phyloP scores from a whole-genome alignment of 2,797 vertebrate genomes.

The Yasuhikotakia modesta region DNA sequence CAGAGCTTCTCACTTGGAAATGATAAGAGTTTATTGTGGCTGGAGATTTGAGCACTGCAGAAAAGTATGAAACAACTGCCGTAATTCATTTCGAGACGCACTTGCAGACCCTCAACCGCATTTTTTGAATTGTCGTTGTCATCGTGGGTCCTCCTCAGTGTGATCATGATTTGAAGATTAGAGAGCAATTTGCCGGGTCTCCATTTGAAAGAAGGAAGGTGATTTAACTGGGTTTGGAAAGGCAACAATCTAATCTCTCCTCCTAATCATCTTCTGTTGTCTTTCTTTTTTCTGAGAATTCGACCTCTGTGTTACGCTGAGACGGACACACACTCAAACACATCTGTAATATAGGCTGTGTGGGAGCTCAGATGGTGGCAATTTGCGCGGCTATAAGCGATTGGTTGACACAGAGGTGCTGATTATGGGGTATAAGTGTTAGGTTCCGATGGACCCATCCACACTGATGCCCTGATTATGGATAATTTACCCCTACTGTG shows the following conservation, averaged over 20 bases:
- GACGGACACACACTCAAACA: constrained; percentile 44
- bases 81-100: constrained; percentile 1
- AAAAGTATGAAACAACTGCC: constrained; percentile 22
- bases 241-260: constrained; percentile 38
- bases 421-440: constrained; percentile 62
- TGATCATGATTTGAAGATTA: constrained; percentile 46
- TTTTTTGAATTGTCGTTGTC: constrained; percentile 27
- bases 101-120: constrained; percentile 14
- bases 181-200: constrained; percentile 37
- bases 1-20: constrained; percentile 43
- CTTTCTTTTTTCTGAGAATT: constrained; percentile 20
- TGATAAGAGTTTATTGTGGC: constrained; percentile 46
- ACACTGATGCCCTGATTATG: constrained; percentile 64
- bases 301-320: constrained; percentile 40
- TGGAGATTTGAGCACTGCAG: constrained; percentile 37
- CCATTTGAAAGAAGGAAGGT: constrained; percentile 24
- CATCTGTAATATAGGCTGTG: constrained; percentile 55
- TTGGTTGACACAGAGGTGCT: constrained; percentile 61
- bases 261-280: constrained; percentile 34
- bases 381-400: constrained; percentile 59
- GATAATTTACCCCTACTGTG: constrained; percentile 63
- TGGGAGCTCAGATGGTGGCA: constrained; percentile 62
- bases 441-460: constrained; percentile 63
- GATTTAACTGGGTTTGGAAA: constrained; percentile 27
- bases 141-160: constrained; percentile 7